Evolutionary conservation across 2,888 invertebrate genomes (phyloP).

Genomic region (Caenorhabditis sp.): DNA sequence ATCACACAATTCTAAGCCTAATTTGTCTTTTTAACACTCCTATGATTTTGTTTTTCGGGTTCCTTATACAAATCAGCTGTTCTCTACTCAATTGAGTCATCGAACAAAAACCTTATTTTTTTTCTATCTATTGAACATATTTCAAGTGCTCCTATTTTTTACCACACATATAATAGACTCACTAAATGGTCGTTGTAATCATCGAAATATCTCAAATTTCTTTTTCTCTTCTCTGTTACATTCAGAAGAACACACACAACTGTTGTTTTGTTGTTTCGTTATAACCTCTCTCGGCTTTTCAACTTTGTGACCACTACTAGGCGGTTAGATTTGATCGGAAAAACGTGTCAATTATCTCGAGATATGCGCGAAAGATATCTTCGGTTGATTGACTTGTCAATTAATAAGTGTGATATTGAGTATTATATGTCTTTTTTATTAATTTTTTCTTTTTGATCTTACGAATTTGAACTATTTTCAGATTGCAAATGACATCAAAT

Average conservation of each 20-base stretch:
- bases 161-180: not conserved
- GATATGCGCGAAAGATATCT: not conserved
- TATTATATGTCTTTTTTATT: slow-evolving; percentile 2
- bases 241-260: slow-evolving; percentile 21
- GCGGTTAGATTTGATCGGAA: slow-evolving; percentile 14
- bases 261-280: slow-evolving; percentile 28
- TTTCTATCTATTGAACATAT: slow-evolving; percentile 21
- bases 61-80: no score
- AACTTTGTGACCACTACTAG: slow-evolving; percentile 6
- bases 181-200: slow-evolving; percentile 10
- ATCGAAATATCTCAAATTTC: slow-evolving; percentile 17
- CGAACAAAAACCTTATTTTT: slow-evolving; percentile 25
- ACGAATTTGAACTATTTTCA: slow-evolving; percentile 7
- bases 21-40: no score
- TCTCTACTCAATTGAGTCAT: no score
- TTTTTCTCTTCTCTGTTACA: slow-evolving; percentile 8
- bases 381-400: not conserved
- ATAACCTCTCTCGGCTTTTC: slow-evolving; percentile 16
- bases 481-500: not conserved
- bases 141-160: slow-evolving; percentile 21
- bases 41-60: no score
- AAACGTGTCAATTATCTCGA: slow-evolving; percentile 37
- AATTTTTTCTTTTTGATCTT: slow-evolving; percentile 7
- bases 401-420: not conserved
- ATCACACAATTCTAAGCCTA: no score